Base-by-base conservation (phyloP, 1,140 invertebrate genomes). In the Bombus pyrosoma region DNA sequence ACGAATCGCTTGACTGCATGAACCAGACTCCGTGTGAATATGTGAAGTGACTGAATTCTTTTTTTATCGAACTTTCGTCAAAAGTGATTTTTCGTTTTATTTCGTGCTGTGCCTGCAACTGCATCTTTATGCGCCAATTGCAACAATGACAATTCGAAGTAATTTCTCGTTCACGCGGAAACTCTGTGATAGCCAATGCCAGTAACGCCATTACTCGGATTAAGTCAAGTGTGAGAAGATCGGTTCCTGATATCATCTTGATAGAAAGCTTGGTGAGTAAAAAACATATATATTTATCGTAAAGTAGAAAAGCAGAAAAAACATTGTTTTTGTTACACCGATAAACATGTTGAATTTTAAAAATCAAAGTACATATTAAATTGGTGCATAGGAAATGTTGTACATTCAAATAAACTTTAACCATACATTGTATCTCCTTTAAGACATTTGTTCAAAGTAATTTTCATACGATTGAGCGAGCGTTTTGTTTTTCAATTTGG, bases 131-230 rank as follows among this genome's bases (percentile, higher is more conserved):
- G 18, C 5, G 13, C 9, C 74, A 25, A 15, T 47, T 22, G 41
- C 78, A 4, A 75, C 53, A 68, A 83, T 82, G 85, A 47, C 78
- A 83, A 53, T 59, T 74, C n/a, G 73, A 39, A 34, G 22, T 57
- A 76, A 72, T 39, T 80, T 64, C 57, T 83, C 53, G 66, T 71
- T 68, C 81, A 76, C 41, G 79, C 73, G 89, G 28, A 79, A 89
- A 89, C 66, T 81, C 86, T 90, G 89, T 89, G 92, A 93, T 92
- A 92, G 86, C 88, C 90, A 85, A 90, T 93, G 93, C 80, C 90
- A 92, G 91, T 85, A 89, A 92, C 89, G 53, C 53, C 83, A 73
- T 74, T 86, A 86, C 84, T 87, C 76, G 92, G 91, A 93, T 94
- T 93, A 93, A 87, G 83, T 88, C 74, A 59, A 41, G 39, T 64